phyloP scores from a whole-genome alignment of 2,797 vertebrate genomes.

The Ctenopoma kingsleyae region DNA sequence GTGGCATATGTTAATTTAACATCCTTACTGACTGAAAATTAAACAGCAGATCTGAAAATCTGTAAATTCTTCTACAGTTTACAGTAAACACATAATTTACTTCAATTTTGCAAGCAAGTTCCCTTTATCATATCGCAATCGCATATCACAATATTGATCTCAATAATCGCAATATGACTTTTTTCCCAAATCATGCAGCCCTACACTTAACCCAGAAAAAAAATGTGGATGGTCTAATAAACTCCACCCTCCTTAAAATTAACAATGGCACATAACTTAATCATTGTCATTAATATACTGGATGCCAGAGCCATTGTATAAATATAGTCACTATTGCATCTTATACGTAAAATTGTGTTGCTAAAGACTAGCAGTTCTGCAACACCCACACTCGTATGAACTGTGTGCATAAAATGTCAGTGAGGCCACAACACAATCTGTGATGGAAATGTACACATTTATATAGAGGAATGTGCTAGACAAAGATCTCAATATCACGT shows the following conservation, averaged over 20 bases:
- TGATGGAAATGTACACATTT: conserved; percentile 18
- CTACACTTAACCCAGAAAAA: conserved; percentile 5
- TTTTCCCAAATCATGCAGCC: too few species aligned
- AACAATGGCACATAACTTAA: conserved; percentile 39
- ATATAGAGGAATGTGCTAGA: conserved; percentile 10
- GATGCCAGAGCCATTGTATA: conserved; percentile 34
- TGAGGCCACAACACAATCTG: conserved; percentile 21
- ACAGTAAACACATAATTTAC: too few species aligned
- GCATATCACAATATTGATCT: too few species aligned
- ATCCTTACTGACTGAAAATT: too few species aligned
- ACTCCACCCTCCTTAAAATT: conserved; percentile 14
- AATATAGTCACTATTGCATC: conserved; percentile 54
- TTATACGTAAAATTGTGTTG: conserved; percentile 52
- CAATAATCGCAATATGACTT: too few species aligned
- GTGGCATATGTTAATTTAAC: too few species aligned
- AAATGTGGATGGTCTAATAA: conserved; percentile 28
- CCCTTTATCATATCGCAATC: too few species aligned
- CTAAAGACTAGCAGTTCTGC: conserved; percentile 64
- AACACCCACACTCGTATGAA: conserved; percentile 62
- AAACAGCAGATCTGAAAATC: too few species aligned
- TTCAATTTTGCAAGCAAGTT: too few species aligned
- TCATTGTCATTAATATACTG: conserved; percentile 49
- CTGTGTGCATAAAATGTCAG: conserved; percentile 22
- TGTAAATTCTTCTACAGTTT: too few species aligned
- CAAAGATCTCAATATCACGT: conserved; percentile 4